A percentile compares a stretch with the other conserved stretches of the same genome.
Evolutionary conservation across 2,797 vertebrate species (phyloP).

Genomic region (Crenichthys baileyi): DNA sequence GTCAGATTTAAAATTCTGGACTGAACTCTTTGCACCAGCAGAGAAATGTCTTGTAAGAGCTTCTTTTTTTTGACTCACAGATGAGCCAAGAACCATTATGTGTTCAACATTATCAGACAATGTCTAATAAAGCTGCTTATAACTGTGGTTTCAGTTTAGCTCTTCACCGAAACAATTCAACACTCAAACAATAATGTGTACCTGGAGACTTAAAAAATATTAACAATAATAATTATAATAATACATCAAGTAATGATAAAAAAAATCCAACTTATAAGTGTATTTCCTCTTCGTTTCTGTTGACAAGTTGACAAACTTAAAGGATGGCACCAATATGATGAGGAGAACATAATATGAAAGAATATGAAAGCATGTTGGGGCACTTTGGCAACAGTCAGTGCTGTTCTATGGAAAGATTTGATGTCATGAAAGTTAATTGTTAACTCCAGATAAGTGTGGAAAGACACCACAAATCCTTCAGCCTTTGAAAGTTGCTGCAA

Average conservation of each 20-base stretch:
- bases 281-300: constrained; percentile 17
- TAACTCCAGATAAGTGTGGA: constrained; percentile 39
- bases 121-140: constrained; percentile 40
- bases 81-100: constrained; percentile 12
- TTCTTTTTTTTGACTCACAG: constrained; percentile 20
- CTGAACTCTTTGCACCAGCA: constrained; percentile 13
- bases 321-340: constrained; percentile 17
- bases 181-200: constrained; percentile 50
- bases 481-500: constrained; percentile 18
- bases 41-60: constrained; percentile 26
- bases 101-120: constrained; percentile 24
- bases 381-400: constrained; percentile 49
- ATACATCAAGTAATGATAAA: constrained; percentile 4
- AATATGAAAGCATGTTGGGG: constrained; percentile 30
- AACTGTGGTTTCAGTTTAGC: constrained; percentile 47
- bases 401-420: constrained; percentile 41
- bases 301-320: constrained; percentile 27
- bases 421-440: constrained; percentile 41
- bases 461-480: constrained; percentile 17
- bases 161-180: constrained; percentile 47
- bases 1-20: constrained; percentile 15
- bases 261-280: constrained; percentile 14
- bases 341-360: constrained; percentile 28
- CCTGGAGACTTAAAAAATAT: constrained; percentile 42
- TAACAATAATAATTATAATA: not conserved